Percentiles rank a stretch among this genome's conserved stretches.
Conservation (phyloP, 2,888 invertebrate species). For the Ecliptopera silaceata region DNA sequence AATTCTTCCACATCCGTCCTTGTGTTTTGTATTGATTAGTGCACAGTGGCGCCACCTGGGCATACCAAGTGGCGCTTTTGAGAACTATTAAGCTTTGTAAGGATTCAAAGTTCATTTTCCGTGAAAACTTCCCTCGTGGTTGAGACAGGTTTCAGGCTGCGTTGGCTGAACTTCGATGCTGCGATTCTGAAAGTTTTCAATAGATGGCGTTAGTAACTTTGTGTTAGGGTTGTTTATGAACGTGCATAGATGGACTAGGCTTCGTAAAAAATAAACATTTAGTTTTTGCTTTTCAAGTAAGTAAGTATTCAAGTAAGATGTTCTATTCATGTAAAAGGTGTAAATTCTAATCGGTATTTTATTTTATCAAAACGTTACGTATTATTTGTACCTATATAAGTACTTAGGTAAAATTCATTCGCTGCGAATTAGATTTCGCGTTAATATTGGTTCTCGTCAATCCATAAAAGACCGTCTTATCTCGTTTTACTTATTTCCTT, state of each 20-base stretch:
- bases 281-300: too few species aligned
- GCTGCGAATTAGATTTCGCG: too few species aligned
- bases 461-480: too few species aligned
- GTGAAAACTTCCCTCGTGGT: constrained; percentile 9
- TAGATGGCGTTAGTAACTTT: constrained; percentile 16
- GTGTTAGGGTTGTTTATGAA: background rate
- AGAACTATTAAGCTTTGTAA: constrained; percentile 15
- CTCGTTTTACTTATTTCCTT: constrained; percentile 3
- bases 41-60: constrained; percentile 37
- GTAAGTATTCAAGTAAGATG: too few species aligned
- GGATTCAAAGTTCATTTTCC: constrained; percentile 9
- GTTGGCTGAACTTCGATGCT: background rate
- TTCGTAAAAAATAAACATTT: too few species aligned
- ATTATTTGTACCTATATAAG: too few species aligned
- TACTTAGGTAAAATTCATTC: too few species aligned
- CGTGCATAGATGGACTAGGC: background rate
- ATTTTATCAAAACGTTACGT: too few species aligned
- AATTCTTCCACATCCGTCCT: constrained; percentile 1
- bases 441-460: too few species aligned
- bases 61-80: background rate
- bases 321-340: too few species aligned
- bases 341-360: too few species aligned
- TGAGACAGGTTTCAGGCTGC: constrained; percentile 5
- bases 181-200: background rate
- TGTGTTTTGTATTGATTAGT: constrained; percentile 19